Conservation (phyloP, 2,888 invertebrate genomes). For the Fragum fragum region DNA sequence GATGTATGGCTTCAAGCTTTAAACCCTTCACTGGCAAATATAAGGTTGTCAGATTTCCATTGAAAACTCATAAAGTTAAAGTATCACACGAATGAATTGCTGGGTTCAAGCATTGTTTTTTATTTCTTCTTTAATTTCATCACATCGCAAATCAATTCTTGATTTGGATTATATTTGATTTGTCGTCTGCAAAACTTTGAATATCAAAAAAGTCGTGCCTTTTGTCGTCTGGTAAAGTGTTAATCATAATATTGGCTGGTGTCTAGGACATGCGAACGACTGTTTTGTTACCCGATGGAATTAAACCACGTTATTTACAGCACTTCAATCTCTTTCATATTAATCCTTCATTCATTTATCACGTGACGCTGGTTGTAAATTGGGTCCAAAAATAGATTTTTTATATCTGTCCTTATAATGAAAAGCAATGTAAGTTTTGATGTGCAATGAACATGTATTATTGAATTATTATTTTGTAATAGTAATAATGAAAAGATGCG, state of each 20-base stretch:
- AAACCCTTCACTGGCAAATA: not conserved
- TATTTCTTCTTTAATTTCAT: not conserved
- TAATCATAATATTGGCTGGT: not conserved
- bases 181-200: not conserved
- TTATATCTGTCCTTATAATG: too few relatives aligned
- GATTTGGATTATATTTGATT: not conserved
- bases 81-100: not conserved
- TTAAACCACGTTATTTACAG: constrained; percentile 3
- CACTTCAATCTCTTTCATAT: not conserved
- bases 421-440: too few relatives aligned
- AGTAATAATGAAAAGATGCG: too few relatives aligned
- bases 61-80: not conserved
- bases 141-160: not conserved
- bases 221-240: constrained; percentile 4
- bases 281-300: not conserved
- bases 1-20: not conserved
- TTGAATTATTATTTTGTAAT: too few relatives aligned
- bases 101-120: not conserved
- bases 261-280: not conserved
- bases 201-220: not conserved
- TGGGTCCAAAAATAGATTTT: not conserved
- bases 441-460: too few relatives aligned
- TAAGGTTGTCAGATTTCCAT: too few relatives aligned
- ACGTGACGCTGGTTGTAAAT: not conserved
- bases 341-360: not conserved